A percentile compares a stretch with the other conserved stretches of the same genome.
Conservation (phyloP, 2,888 invertebrate species). For the Sabellastarte sp. region DNA sequence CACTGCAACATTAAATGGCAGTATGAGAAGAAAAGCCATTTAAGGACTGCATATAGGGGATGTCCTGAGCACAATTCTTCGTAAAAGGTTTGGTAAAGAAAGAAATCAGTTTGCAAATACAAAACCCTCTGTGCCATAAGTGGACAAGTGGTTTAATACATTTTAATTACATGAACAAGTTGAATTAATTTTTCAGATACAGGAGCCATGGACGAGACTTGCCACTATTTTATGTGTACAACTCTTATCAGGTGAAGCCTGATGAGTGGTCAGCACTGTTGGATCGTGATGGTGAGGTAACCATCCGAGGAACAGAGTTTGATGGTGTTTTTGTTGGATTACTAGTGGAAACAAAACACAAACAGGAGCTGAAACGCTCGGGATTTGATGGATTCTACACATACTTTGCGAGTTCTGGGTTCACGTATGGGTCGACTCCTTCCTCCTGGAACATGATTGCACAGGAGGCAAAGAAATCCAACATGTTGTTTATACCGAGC, state of each 20-base stretch:
- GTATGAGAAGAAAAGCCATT: no score
- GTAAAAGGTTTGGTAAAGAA: no score
- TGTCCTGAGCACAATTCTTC: no score
- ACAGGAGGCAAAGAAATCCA: conserved; percentile 33
- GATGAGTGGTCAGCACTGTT: conserved; percentile 62
- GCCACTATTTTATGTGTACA: conserved; percentile 70
- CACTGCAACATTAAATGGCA: no score
- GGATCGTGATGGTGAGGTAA: conserved; percentile 58
- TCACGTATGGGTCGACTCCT: conserved; percentile 67
- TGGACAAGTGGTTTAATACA: no score
- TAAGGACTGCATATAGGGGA: no score
- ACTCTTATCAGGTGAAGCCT: conserved; percentile 65
- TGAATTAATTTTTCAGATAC: no score
- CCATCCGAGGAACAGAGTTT: conserved; percentile 63
- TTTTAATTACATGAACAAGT: no score
- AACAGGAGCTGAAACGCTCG: conserved; percentile 54
- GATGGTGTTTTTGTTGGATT: conserved; percentile 68
- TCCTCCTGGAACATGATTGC: conserved; percentile 41
- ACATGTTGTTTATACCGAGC: conserved; percentile 66
- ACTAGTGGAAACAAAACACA: conserved; percentile 64
- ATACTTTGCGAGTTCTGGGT: conserved; percentile 69
- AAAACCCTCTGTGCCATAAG: no score
- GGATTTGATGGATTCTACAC: conserved; percentile 67
- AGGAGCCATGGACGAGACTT: no score
- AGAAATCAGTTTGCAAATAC: no score